Conservation (phyloP, 2,888 invertebrate genomes). For the Lymantria dispar region DNA sequence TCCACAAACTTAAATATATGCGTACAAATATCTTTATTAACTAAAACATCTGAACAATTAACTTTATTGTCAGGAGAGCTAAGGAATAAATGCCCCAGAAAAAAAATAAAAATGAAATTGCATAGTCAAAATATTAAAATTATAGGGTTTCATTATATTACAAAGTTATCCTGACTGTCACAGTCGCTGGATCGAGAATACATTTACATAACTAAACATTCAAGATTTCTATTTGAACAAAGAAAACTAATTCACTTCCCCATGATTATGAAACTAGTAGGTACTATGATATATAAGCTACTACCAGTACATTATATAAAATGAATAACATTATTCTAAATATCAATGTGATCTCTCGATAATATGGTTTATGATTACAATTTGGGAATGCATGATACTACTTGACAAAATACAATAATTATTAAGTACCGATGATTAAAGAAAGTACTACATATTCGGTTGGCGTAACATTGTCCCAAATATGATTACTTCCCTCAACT, state of each 20-base stretch:
- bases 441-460: conserved; percentile 65
- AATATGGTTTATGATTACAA: conserved; percentile 72
- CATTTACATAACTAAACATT: conserved; percentile 54
- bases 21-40: conserved; percentile 72
- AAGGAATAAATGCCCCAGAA: conserved; percentile 69
- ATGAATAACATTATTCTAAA: conserved; percentile 76
- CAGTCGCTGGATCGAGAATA: conserved; percentile 58
- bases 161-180: conserved; percentile 61
- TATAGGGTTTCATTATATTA: conserved; percentile 54
- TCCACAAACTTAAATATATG: conserved; percentile 26
- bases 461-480: conserved; percentile 57
- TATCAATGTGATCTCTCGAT: conserved; percentile 71
- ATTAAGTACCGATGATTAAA: conserved; percentile 78
- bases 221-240: conserved; percentile 48
- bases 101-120: conserved; percentile 55
- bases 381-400: conserved; percentile 80
- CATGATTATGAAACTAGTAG: conserved; percentile 69
- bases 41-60: conserved; percentile 67
- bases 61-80: conserved; percentile 69
- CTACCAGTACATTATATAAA: conserved; percentile 75
- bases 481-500: conserved; percentile 50
- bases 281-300: conserved; percentile 60
- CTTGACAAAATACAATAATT: conserved; percentile 72
- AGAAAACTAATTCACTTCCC: conserved; percentile 52
- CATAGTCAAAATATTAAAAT: conserved; percentile 73